A percentile compares a stretch with the other conserved stretches of the same genome.
Conservation (phyloP, 2,888 invertebrate genomes). For the Ornithoptera priamus region DNA sequence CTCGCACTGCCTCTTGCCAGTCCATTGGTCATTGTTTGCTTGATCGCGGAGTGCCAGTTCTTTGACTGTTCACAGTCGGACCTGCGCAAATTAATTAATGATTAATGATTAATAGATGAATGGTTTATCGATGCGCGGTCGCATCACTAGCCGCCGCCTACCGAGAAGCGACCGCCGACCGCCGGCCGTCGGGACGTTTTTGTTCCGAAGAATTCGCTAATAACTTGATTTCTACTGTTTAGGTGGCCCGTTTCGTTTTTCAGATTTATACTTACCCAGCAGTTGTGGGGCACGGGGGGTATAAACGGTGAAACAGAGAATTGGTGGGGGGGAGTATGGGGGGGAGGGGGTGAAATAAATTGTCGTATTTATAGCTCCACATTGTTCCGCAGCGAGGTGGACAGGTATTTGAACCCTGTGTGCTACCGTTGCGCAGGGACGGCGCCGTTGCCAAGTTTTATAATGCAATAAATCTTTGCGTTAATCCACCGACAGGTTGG, state of each 20-base stretch:
- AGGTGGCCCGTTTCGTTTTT: conserved; percentile 40
- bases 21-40: too few species aligned
- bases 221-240: conserved; percentile 69
- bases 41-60: too few species aligned
- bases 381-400: conserved; percentile 19
- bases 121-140: conserved; percentile 37
- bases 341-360: conserved; percentile 16
- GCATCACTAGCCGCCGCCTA: conserved; percentile 46
- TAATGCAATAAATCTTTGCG: too few species aligned
- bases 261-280: conserved; percentile 25
- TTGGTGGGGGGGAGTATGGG: not conserved
- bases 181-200: conserved; percentile 53
- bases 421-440: conserved; percentile 6
- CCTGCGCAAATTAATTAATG: too few species aligned
- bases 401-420: conserved; percentile 19
- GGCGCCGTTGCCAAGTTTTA: not conserved
- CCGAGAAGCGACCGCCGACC: conserved; percentile 68
- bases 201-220: conserved; percentile 58
- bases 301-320: not conserved
- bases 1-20: too few species aligned
- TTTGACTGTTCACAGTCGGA: too few species aligned
- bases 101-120: not conserved
- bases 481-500: too few species aligned
- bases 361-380: conserved; percentile 29
- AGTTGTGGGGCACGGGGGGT: conserved; percentile 12